Evolutionary conservation across 92 coral and sea anemone genomes (phyloP).

Genomic region (Actinernus sp.): DNA sequence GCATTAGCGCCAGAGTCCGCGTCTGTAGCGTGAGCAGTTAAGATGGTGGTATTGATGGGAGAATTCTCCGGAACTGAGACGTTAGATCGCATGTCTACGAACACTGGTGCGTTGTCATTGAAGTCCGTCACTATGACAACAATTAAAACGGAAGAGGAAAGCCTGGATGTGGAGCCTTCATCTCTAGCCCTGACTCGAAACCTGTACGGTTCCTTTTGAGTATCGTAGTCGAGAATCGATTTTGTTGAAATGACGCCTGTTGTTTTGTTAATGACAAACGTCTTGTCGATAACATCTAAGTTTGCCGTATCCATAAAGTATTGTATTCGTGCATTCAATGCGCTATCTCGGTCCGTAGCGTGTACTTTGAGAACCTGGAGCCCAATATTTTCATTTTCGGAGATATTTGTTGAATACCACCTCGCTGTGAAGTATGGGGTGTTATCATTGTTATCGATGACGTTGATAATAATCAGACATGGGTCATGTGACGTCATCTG

Average conservation of each 20-base stretch:
- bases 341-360: constrained; percentile 32
- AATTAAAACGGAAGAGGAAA: constrained; percentile 16
- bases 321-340: constrained; percentile 11
- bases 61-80: constrained; percentile 2
- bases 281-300: background rate
- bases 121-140: constrained; percentile 36
- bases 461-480: constrained; percentile 20
- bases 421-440: constrained; percentile 57
- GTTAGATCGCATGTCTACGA: background rate
- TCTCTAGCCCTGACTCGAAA: constrained; percentile 30
- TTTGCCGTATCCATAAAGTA: background rate
- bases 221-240: constrained; percentile 12
- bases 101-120: constrained; percentile 56
- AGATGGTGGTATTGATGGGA: background rate
- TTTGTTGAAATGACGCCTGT: constrained; percentile 8
- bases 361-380: constrained; percentile 48
- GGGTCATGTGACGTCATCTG: constrained; percentile 11
- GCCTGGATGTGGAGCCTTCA: constrained; percentile 39
- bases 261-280: constrained; percentile 15
- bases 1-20: constrained; percentile 7
- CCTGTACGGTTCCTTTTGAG: background rate
- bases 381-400: constrained; percentile 69
- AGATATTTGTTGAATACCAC: constrained; percentile 18
- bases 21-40: constrained; percentile 14
- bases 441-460: constrained; percentile 78